These are phyloP conservation scores for Chascanopsetta lugubris DNA, from an alignment of 2,113 vertebrate species.

Conservation along the genomic window DNA sequence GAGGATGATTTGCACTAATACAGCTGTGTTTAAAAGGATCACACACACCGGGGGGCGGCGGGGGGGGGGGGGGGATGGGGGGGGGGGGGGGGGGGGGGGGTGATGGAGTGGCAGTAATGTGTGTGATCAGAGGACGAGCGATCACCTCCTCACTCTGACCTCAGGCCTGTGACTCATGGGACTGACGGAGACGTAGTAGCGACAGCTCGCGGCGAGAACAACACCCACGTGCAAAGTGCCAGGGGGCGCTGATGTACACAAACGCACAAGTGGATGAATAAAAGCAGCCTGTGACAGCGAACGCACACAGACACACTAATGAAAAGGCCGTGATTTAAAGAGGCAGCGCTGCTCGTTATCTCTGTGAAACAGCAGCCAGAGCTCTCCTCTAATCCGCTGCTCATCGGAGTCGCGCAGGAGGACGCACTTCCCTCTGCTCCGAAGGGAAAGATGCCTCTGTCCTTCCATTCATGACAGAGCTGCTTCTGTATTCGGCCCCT, in stretches of 20 bases:
- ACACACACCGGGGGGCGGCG: too few relatives aligned
- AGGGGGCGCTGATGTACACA: conserved; percentile 1
- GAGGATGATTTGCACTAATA: too few relatives aligned
- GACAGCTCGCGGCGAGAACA: background rate
- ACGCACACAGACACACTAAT: conserved; percentile 16
- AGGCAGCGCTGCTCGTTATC: conserved; percentile 42
- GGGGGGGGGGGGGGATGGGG: too few relatives aligned
- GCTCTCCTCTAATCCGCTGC: conserved; percentile 43
- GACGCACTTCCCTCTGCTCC: background rate
- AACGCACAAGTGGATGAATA: conserved; percentile 12
- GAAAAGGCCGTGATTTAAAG: conserved; percentile 28
- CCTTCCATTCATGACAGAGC: background rate
- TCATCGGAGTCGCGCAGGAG: conserved; percentile 38
- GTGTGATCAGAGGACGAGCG: too few relatives aligned
- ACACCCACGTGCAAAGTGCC: conserved; percentile 15
- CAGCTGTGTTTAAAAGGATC: too few relatives aligned
- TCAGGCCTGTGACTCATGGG: conserved; percentile 26
- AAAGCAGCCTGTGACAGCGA: conserved; percentile 6
- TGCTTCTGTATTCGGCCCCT: background rate
- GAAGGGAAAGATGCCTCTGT: conserved; percentile 15
- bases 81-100: too few relatives aligned
- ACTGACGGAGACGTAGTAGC: background rate
- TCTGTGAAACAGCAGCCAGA: conserved; percentile 43
- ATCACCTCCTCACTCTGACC: too few relatives aligned
- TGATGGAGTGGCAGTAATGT: too few relatives aligned